These are phyloP conservation scores for Hippocampus abdominalis DNA, from an alignment of 2,113 vertebrate species.

Conservation along the genomic window DNA sequence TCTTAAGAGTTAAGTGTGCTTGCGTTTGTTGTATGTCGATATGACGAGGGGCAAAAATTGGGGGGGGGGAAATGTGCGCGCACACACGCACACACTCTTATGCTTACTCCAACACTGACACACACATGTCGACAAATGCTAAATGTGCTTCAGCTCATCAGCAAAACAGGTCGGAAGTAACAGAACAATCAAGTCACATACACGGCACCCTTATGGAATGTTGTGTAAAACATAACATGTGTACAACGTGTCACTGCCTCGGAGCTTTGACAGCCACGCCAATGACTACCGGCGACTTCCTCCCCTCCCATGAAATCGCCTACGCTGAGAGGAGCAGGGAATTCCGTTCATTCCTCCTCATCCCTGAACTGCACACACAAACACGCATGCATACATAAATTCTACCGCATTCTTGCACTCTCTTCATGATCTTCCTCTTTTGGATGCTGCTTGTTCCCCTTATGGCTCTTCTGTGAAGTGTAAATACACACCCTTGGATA, in stretches of 20 bases:
- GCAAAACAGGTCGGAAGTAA: constrained; percentile 31
- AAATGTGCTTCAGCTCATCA: background rate
- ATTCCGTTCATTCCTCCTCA: constrained; percentile 57
- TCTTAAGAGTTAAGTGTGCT: no score
- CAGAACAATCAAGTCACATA: constrained; percentile 2
- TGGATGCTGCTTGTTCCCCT: background rate
- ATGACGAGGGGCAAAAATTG: no score
- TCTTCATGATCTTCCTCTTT: background rate
- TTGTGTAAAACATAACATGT: constrained; percentile 37
- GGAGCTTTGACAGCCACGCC: constrained; percentile 18
- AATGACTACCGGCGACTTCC: constrained; percentile 12
- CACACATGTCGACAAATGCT: background rate
- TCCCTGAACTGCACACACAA: constrained; percentile 28
- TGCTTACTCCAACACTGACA: background rate
- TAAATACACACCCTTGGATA: constrained; percentile 3
- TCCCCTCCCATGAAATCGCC: constrained; percentile 27
- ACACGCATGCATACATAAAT: constrained; percentile 11
- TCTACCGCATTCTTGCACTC: constrained; percentile 5
- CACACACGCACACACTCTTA: constrained; percentile 5
- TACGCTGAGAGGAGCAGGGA: constrained; percentile 37
- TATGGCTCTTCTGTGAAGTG: constrained; percentile 1
- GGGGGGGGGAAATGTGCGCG: background rate
- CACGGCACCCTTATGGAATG: constrained; percentile 26
- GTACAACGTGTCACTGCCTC: constrained; percentile 20
- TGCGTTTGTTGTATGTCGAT: no score